Conservation (phyloP, 2,888 invertebrate genomes). For the Laspeyria flexula region DNA sequence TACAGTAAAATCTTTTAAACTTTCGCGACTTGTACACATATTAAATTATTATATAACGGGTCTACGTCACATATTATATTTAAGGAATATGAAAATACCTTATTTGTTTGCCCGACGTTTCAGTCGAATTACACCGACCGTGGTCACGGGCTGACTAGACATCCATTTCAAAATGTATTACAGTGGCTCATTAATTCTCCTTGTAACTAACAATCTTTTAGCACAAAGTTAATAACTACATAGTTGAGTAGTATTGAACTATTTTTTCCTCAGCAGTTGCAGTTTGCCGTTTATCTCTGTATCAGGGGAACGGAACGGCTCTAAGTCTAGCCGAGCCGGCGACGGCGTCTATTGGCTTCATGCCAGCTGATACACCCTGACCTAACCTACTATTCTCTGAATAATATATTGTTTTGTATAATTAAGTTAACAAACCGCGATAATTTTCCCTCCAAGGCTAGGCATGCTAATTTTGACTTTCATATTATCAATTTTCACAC, state of each 20-base stretch:
- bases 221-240: slow-evolving; percentile 50
- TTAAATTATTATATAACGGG: too few species aligned
- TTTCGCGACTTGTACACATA: too few species aligned
- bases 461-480: too few species aligned
- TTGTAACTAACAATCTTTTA: slow-evolving; percentile 33
- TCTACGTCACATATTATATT: too few species aligned
- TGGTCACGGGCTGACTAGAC: too few species aligned
- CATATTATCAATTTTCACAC: too few species aligned
- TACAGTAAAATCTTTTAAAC: too few species aligned
- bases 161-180: too few species aligned
- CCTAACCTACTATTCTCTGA: slow-evolving; percentile 34
- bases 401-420: background rate
- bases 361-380: slow-evolving; percentile 56
- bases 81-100: too few species aligned
- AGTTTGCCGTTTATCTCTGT: slow-evolving; percentile 57
- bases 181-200: slow-evolving; percentile 22
- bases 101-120: too few species aligned
- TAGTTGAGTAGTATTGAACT: slow-evolving; percentile 33
- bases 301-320: slow-evolving; percentile 55
- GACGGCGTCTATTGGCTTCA: slow-evolving; percentile 50
- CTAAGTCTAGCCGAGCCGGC: slow-evolving; percentile 52
- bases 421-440: background rate
- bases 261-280: slow-evolving; percentile 46
- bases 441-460: background rate
- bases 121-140: too few species aligned